Conservation (phyloP, 2,888 invertebrate species). For the Lumbricus terrestris region DNA sequence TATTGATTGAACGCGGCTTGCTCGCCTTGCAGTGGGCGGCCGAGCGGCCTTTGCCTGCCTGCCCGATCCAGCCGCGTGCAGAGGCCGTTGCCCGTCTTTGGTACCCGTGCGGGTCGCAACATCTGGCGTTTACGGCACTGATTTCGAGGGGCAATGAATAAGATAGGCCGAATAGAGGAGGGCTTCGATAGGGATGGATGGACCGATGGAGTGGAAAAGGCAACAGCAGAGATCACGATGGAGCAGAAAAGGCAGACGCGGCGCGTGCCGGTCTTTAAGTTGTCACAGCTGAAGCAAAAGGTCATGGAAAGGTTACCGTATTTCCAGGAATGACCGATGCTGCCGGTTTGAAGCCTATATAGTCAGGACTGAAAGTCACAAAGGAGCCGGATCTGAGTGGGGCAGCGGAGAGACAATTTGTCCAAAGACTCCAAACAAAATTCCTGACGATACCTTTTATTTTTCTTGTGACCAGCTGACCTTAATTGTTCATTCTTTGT, state of each 20-base stretch:
- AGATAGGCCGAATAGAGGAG: neutral
- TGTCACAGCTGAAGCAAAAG: neutral
- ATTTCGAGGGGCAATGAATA: constrained; percentile 3
- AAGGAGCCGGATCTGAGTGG: too few relatives aligned
- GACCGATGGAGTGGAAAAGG: neutral
- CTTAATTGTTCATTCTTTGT: too few relatives aligned
- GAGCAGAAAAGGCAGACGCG: neutral
- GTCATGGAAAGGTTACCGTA: neutral
- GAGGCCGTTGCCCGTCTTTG: neutral
- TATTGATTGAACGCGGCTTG: neutral
- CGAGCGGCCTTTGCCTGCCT: neutral
- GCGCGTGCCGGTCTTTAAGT: too few relatives aligned
- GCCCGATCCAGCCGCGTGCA: neutral
- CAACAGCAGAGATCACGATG: neutral
- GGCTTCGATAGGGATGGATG: neutral
- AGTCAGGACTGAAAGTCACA: too few relatives aligned
- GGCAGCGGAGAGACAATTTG: too few relatives aligned
- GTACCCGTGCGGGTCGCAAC: neutral
- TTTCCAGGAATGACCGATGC: neutral
- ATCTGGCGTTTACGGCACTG: neutral
- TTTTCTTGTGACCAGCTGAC: too few relatives aligned
- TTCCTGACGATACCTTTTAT: too few relatives aligned
- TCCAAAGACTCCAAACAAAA: too few relatives aligned
- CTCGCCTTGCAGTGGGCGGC: neutral
- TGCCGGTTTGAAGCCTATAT: too few relatives aligned